Base-by-base conservation (phyloP, 2,888 invertebrate species). In the Mechanitis mazaeus region DNA sequence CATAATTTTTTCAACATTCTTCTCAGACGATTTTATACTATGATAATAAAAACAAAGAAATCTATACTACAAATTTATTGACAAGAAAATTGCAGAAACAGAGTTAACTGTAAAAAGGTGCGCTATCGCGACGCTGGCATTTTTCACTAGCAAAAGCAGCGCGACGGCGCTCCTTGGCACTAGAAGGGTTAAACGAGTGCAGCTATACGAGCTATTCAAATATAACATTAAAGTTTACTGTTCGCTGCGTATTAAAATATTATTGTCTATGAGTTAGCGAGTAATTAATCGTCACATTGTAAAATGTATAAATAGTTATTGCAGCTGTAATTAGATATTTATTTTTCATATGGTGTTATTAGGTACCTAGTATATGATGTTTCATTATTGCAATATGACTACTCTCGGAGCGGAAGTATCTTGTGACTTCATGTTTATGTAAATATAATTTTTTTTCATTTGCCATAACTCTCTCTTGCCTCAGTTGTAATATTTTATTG, bases 281-380 rank as follows among this genome's bases (percentile, higher is more conserved):
- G 84, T 85, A 81, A 62, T 46, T 75, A 78, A 72, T 78, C 77
- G 72, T 77, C 81, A 84, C 80, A 78, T 80, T 84, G 77, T 87
- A 86, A 85, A 89, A 88, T 89, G 87, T 89, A 89, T 87, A 90
- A 88, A 89, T 90, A 90, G 87, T 88, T 90, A 89, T 87, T 88
- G 88, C 90, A 85, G 84, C 88, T 85, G 87, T 89, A 90, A 86
- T 89, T 89, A 90, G 89, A 85, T 81, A 87, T 89, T 90, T 90
- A 90, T 89, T 90, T 90, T 90, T 90, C 88, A 89, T 90, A 90
- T 88, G 83, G 86, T 90, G 89, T 90, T 89, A 80, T 87, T 87
- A 83, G 81, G 87, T 87, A 87, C 80, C 85, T 90, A 89, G 89
- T 87, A 86, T 83, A 85, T 80, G 83, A 81, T 85, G 84, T 85